Evolutionary conservation across 64 coral and sea anemone species (phyloP).

Genomic region (Montipora foliosa): DNA sequence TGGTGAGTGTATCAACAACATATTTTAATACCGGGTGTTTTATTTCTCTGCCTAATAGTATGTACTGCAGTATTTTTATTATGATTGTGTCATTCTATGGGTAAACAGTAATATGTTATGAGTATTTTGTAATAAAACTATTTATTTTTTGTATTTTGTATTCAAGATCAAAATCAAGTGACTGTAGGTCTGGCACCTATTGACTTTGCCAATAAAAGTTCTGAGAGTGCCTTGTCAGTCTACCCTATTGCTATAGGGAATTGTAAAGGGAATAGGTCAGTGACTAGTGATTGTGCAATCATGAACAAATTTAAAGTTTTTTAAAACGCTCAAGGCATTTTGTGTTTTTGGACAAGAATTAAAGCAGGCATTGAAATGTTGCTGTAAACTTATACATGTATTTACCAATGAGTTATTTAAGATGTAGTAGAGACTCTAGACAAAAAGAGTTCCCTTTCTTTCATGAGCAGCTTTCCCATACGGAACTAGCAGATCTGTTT

Average conservation of each 20-base stretch:
- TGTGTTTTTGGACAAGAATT: too few species aligned
- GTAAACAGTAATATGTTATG: too few species aligned
- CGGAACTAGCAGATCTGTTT: too few species aligned
- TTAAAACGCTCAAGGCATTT: too few species aligned
- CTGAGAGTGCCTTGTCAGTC: background rate
- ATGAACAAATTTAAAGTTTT: too few species aligned
- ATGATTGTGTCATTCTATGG: too few species aligned
- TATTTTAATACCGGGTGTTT: background rate
- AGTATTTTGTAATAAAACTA: too few species aligned
- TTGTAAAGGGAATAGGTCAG: background rate
- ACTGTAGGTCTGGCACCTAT: background rate
- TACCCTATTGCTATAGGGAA: background rate
- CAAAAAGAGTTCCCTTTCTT: slow-evolving; percentile 14
- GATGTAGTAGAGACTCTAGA: slow-evolving; percentile 9
- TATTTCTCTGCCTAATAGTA: background rate
- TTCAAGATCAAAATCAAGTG: background rate
- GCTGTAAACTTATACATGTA: too few species aligned
- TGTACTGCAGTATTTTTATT: too few species aligned
- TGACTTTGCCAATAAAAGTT: background rate
- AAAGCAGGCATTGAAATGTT: too few species aligned
- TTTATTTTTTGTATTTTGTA: background rate
- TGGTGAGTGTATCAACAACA: background rate
- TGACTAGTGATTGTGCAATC: too few species aligned
- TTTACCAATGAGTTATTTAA: background rate
- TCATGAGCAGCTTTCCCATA: background rate